Evolutionary conservation across 2,888 invertebrate genomes (phyloP).

Genomic region (Cerastis rubricosa): DNA sequence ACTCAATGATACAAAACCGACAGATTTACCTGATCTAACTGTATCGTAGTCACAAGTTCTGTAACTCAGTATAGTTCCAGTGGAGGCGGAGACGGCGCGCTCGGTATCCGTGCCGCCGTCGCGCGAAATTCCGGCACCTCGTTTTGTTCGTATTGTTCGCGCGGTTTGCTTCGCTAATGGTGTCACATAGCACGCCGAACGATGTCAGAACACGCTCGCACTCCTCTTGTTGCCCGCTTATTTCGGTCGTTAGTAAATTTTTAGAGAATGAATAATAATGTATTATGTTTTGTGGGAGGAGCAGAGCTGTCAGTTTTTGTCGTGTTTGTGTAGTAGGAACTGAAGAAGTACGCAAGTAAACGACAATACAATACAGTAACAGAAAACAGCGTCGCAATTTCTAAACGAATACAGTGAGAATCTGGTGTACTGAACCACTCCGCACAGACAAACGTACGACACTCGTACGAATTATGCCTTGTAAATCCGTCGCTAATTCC

Average conservation of each 20-base stretch:
- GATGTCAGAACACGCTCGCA: conserved; percentile 78
- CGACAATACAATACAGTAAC: background rate
- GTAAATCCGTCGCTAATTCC: conserved; percentile 85
- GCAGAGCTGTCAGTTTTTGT: conserved; percentile 43
- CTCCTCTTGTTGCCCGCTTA: conserved; percentile 78
- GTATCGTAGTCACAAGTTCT: conserved; percentile 28
- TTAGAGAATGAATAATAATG: conserved; percentile 69
- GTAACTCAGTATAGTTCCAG: conserved; percentile 52
- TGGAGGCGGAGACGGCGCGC: conserved; percentile 71
- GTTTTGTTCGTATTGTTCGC: conserved; percentile 83
- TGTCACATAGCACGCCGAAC: conserved; percentile 87
- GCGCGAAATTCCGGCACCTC: conserved; percentile 83
- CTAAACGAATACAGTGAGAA: conserved; percentile 27
- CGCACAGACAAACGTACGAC: conserved; percentile 63
- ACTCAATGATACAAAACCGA: conserved; percentile 3
- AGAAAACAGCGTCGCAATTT: no score
- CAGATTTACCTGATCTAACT: conserved; percentile 16
- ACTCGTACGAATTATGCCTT: conserved; percentile 77
- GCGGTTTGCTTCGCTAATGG: conserved; percentile 83
- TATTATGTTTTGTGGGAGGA: conserved; percentile 58
- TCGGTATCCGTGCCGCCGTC: conserved; percentile 68
- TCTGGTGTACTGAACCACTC: conserved; percentile 30
- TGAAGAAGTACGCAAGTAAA: background rate
- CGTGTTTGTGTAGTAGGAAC: conserved; percentile 3
- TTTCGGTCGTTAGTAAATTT: conserved; percentile 78